phyloP scores from a whole-genome alignment of 2,797 vertebrate genomes.

The Gymnothorax reevesii region DNA sequence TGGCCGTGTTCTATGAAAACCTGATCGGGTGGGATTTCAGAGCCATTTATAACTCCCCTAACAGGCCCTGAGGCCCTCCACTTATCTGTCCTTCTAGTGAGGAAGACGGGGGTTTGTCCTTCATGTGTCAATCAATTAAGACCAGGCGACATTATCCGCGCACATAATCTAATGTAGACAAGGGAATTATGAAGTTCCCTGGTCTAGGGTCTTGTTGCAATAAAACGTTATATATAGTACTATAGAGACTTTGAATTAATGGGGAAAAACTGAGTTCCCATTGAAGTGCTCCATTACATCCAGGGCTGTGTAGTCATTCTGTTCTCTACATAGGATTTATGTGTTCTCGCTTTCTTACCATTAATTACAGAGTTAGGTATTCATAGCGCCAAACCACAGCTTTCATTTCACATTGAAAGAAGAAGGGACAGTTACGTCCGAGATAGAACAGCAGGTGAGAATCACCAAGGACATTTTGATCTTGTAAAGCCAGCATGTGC shows the following conservation, averaged over 20 bases:
- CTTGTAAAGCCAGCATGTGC: background rate
- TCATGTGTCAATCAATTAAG: slow-evolving; percentile 6
- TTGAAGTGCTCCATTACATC: background rate
- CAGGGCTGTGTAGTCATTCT: background rate
- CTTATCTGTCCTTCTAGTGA: background rate
- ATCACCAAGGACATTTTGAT: background rate
- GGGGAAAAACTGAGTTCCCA: background rate
- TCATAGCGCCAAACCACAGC: slow-evolving; percentile 15
- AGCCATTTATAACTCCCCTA: background rate
- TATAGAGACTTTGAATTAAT: background rate
- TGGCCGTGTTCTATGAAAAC: background rate
- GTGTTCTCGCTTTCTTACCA: background rate
- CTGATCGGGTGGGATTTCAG: background rate
- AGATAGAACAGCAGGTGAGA: background rate
- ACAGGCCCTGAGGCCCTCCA: background rate
- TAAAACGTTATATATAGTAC: background rate
- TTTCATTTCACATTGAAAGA: slow-evolving; percentile 27
- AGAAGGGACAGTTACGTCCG: background rate
- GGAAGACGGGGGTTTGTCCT: background rate
- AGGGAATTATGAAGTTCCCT: background rate
- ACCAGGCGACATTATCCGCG: background rate
- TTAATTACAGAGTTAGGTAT: slow-evolving; percentile 19
- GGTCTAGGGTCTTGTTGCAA: background rate
- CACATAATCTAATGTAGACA: background rate
- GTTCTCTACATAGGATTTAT: background rate